A percentile compares a stretch with the other conserved stretches of the same genome.
Evolutionary conservation across 2,888 invertebrate species (phyloP).

Genomic region (Hermodice carunculata): DNA sequence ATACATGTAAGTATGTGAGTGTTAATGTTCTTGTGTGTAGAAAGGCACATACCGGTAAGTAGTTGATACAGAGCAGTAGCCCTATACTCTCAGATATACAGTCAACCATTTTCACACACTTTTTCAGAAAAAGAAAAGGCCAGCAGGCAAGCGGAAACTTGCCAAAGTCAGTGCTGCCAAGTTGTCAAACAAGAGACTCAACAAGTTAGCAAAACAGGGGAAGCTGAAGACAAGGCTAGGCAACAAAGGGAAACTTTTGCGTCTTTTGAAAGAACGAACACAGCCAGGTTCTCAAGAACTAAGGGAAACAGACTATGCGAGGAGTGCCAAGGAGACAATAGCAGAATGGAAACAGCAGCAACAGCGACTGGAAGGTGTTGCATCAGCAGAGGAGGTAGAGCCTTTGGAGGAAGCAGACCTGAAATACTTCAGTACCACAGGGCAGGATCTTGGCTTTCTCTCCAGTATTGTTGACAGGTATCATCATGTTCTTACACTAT

Average conservation of each 20-base stretch:
- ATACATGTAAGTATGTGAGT: too few species aligned
- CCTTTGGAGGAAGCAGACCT: constrained; percentile 48
- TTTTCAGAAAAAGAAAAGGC: too few species aligned
- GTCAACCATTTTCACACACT: too few species aligned
- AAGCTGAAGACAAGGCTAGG: constrained; percentile 41
- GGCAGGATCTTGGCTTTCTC: constrained; percentile 42
- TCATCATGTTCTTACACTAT: too few species aligned
- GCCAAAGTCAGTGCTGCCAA: constrained; percentile 38
- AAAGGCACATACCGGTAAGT: too few species aligned
- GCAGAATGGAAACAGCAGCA: constrained; percentile 21
- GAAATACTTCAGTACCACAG: constrained; percentile 44
- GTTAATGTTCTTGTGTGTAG: too few species aligned
- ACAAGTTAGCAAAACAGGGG: constrained; percentile 47
- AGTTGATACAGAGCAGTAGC: too few species aligned
- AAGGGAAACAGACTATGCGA: too few species aligned
- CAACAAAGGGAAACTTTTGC: constrained; percentile 25
- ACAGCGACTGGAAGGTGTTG: not conserved
- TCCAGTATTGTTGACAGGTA: constrained; percentile 28
- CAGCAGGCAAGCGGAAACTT: constrained; percentile 16
- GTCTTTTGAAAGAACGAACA: constrained; percentile 22
- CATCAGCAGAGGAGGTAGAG: constrained; percentile 28
- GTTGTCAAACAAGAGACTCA: constrained; percentile 44
- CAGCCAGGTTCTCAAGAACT: too few species aligned
- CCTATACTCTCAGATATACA: too few species aligned
- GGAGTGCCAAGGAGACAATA: too few species aligned